Conservation (phyloP, 2,888 invertebrate genomes). For the Anodontia alba region DNA sequence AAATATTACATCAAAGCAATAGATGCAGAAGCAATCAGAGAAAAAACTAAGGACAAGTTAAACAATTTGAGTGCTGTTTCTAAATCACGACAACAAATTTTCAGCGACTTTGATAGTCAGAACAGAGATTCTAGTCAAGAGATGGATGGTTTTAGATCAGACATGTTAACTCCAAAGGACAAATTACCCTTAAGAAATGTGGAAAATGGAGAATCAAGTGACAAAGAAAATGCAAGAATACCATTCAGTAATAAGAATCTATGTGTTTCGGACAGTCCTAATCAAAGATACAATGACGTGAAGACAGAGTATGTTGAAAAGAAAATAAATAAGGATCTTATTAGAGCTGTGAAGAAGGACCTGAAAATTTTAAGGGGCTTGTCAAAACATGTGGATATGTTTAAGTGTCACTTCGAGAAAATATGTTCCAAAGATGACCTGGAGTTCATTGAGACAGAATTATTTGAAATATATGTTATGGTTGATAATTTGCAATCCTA, state of each 20-base stretch:
- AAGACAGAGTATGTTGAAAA: background rate
- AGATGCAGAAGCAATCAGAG: slow-evolving; percentile 15
- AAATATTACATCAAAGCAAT: slow-evolving; percentile 36
- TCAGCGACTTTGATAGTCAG: background rate
- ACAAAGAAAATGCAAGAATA: background rate
- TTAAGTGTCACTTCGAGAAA: slow-evolving; percentile 38
- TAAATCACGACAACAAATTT: background rate
- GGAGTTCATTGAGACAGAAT: slow-evolving; percentile 19
- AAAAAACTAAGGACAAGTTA: background rate
- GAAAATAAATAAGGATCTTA: background rate
- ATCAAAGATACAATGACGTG: background rate
- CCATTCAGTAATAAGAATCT: background rate
- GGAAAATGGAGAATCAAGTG: background rate
- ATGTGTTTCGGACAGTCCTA: background rate
- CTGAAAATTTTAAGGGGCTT: slow-evolving; percentile 35
- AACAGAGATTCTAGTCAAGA: slow-evolving; percentile 1
- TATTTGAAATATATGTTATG: slow-evolving; percentile 7
- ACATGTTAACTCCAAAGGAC: background rate
- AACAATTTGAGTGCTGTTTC: background rate
- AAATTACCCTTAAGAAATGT: background rate
- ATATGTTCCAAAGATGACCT: slow-evolving; percentile 34
- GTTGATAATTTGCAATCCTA: background rate
- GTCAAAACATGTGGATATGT: slow-evolving; percentile 24
- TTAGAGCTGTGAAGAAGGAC: slow-evolving; percentile 20
- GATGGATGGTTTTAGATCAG: background rate